Conservation (phyloP, 2,888 invertebrate species). For the Rhimphoctona megacephalus region DNA sequence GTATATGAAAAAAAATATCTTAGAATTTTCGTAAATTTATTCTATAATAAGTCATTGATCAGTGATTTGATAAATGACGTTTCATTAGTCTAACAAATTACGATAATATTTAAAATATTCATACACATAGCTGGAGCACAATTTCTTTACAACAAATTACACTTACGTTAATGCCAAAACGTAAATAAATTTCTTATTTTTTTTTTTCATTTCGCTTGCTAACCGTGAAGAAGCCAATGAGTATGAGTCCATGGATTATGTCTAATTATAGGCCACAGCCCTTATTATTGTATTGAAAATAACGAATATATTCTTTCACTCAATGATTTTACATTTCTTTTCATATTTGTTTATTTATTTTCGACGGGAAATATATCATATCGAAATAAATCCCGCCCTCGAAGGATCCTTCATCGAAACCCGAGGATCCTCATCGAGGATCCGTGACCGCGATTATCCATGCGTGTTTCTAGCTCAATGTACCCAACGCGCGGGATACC, state of each 20-base stretch:
- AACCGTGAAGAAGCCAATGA: no score
- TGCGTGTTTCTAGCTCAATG: slow-evolving; percentile 26
- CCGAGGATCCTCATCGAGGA: slow-evolving; percentile 36
- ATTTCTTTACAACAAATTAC: no score
- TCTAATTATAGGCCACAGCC: neutral
- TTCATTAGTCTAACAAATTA: no score
- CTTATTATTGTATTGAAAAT: no score
- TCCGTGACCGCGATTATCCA: slow-evolving; percentile 67
- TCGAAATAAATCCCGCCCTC: slow-evolving; percentile 49
- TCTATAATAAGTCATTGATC: neutral
- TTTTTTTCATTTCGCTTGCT: no score
- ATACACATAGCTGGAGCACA: no score
- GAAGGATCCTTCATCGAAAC: slow-evolving; percentile 22
- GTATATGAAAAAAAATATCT: neutral
- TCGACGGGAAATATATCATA: slow-evolving; percentile 1
- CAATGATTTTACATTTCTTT: neutral
- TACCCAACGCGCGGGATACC: slow-evolving; percentile 10
- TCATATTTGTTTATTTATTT: neutral
- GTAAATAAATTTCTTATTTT: no score
- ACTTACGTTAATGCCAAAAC: no score
- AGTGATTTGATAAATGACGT: no score
- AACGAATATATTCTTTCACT: neutral
- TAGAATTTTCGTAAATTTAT: neutral
- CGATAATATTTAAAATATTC: no score
- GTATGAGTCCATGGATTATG: neutral